These are phyloP conservation scores for Trematocara unimaculatum DNA, from an alignment of 2,113 vertebrate genomes.

Conservation along the genomic window DNA sequence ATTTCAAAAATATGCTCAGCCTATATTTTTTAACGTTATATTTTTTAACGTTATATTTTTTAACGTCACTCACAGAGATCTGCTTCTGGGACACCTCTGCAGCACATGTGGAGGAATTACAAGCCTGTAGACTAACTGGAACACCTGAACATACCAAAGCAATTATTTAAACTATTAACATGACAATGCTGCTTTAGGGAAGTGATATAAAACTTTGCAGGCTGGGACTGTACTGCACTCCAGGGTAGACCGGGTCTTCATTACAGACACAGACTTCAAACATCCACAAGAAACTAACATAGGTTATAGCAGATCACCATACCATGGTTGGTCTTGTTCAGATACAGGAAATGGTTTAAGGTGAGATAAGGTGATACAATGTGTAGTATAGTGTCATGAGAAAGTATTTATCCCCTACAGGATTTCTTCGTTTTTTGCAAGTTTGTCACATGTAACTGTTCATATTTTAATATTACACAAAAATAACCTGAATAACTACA, in stretches of 20 bases:
- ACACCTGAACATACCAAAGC: neutral
- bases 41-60: neutral
- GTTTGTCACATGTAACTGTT: neutral
- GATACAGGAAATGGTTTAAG: neutral
- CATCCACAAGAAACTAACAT: neutral
- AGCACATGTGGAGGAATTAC: neutral
- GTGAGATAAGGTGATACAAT: neutral
- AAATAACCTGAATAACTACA: neutral
- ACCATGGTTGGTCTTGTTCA: neutral
- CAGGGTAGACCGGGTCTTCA: neutral
- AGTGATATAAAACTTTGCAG: neutral
- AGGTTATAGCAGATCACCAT: neutral
- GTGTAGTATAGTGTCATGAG: neutral
- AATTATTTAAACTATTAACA: neutral
- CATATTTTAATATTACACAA: neutral
- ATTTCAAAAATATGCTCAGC: neutral
- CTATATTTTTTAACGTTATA: neutral
- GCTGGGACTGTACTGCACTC: neutral
- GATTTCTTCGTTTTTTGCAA: neutral
- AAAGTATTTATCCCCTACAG: neutral
- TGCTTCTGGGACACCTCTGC: neutral
- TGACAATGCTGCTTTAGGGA: neutral
- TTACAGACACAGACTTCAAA: neutral
- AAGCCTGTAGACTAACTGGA: neutral
- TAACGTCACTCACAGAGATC: neutral